Base-by-base conservation (phyloP, 1,140 invertebrate species). In the Temnothorax nylanderi region DNA sequence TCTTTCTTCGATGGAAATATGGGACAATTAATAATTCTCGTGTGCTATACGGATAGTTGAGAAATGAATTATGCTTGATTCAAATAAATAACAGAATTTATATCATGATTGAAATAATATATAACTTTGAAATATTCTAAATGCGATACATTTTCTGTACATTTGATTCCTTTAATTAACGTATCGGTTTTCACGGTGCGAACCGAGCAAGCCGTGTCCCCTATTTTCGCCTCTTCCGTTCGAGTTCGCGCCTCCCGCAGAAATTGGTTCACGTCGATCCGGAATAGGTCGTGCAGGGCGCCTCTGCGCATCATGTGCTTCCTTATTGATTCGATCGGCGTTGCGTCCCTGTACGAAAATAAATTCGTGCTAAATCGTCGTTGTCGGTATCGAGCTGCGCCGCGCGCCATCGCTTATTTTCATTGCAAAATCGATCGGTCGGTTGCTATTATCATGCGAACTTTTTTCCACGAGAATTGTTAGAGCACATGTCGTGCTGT, bases 211-310 rank as follows among this genome's bases (percentile, higher is more conserved):
- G 44, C 8, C 26, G 54, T 60, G 44, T 74, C 26, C 26, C 41
- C 32, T 60, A 82, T 82, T 72, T 72, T 82, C 49, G 37, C 37
- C 37, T 18, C 37, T 82, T 82, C 49, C 49, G 64, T 34, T 58
- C 21, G 67, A 69, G 41, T 82, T 58, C 26, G 54, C 41, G 54
- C 54, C 56, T 82, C 18, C 41, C 56, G 26, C 11, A 84, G 80
- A 75, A 75, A 84, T 84, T 75, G 54, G 69, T 75, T 84, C 80
- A 75, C 56, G 80, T 84, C 71, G 69, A 84, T 75, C 32, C 18
- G 69, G 80, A 60, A 84, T 84, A 84, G 80, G 41, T 84, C 54
- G 69, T 37, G 54, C 26, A 1, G 26, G 26, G 7, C 34, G 80
- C 26, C 62, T 84, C 69, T 37, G 80, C 69, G 54, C 69, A 84